Evolutionary conservation across 1,140 invertebrate species (phyloP), one percentile per base, ranked within the genome.

Genomic region (Aphis gossypii): DNA sequence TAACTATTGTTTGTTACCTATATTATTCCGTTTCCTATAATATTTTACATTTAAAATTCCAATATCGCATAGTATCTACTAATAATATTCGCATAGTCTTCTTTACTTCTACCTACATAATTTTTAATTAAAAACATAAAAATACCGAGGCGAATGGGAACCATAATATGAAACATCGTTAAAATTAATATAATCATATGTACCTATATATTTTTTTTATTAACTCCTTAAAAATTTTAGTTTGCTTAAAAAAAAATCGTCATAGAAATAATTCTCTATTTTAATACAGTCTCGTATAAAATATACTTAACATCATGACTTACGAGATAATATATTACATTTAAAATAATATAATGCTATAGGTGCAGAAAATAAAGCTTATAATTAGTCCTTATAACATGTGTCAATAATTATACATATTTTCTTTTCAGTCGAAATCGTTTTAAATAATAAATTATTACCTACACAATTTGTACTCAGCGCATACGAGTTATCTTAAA

Each of bases 101-200:
- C 60, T n/a, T 30, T 68, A 68, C 8, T 9, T n/a, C 60, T n/a
- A 76, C 60, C 60, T 76, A 76, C 60, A n/a, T 76, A n/a, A n/a
- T 76, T 76, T 76, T 76, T 76, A 76, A 76, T 76, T 76, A 76
- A 76, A 68, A 76, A 76, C 60, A 76, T n/a, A 76, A n/a, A 76
- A 76, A 76, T 14, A 76, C n/a, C n/a, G 60, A n/a, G 14, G n/a
- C 14, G 60, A 76, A 76, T 76, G 60, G 14, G 60, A 76, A 76
- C 60, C 30, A 4, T 14, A 68, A 4, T 14, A 68, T 5, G 1
- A 68, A 68, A 68, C 60, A 68, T 76, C 60, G n/a, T 76, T 68
- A 76, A 76, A 76, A 76, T 76, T 76, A 76, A n/a, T 76, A n/a
- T n/a, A 18, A n/a, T 76, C n/a, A 35, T 76, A 68, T n/a, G 60